A percentile compares a stretch with the other conserved stretches of the same genome.
phyloP scores from a whole-genome alignment of 92 coral and sea anemone genomes.

The Isaurus tuberculatus region DNA sequence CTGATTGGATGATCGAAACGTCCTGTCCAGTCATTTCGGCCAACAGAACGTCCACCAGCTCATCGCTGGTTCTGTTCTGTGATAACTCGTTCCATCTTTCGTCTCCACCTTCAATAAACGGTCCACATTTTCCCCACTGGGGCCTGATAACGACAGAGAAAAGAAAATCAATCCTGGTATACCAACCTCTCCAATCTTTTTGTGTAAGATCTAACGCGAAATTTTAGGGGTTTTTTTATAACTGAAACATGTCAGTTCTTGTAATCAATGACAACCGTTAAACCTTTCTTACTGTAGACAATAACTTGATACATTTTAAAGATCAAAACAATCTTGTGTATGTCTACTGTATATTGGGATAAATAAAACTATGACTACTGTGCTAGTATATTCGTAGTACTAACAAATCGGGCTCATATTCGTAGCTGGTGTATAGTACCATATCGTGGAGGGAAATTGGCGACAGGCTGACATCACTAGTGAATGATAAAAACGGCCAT shows the following conservation, averaged over 20 bases:
- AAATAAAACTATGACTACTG: too few species aligned
- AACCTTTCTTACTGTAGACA: too few species aligned
- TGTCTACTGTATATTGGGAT: too few species aligned
- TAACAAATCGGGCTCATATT: slow-evolving; percentile 30
- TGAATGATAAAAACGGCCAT: neutral
- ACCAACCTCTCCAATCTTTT: too few species aligned
- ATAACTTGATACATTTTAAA: neutral
- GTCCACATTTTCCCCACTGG: slow-evolving; percentile 94
- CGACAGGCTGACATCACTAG: neutral
- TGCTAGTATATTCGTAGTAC: neutral
- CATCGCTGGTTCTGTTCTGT: slow-evolving; percentile 87
- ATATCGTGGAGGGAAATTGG: slow-evolving; percentile 16
- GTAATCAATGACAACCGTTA: too few species aligned
- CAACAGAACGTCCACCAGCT: slow-evolving; percentile 89
- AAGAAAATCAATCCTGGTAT: too few species aligned
- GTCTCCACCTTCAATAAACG: slow-evolving; percentile 91
- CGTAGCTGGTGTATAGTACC: neutral
- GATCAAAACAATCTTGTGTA: neutral
- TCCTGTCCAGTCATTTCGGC: slow-evolving; percentile 99
- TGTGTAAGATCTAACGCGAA: too few species aligned
- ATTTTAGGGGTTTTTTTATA: too few species aligned
- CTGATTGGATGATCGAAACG: slow-evolving; percentile 90
- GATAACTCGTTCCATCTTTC: slow-evolving; percentile 96
- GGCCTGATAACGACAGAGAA: slow-evolving; percentile 66
- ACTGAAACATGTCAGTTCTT: too few species aligned